Conservation (phyloP, 2,888 invertebrate species). For the Brachypterus glaber region DNA sequence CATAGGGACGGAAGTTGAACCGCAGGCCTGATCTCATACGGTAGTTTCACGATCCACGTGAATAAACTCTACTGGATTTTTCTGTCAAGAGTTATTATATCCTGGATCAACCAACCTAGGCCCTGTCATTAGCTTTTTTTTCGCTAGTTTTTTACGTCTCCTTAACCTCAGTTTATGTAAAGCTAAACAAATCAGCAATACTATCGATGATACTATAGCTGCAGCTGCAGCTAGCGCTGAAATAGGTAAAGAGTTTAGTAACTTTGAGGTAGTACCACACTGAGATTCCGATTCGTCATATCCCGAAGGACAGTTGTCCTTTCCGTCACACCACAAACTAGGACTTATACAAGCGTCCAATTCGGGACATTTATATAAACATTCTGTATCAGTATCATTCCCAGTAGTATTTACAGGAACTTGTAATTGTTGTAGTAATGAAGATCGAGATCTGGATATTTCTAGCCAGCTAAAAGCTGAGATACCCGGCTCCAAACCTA, state of each 20-base stretch:
- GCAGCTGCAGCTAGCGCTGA: constrained; percentile 50
- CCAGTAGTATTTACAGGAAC: constrained; percentile 43
- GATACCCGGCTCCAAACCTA: constrained; percentile 61
- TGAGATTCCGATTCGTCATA: constrained; percentile 63
- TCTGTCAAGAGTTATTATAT: constrained; percentile 76
- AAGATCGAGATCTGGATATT: constrained; percentile 56
- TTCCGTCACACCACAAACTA: constrained; percentile 66
- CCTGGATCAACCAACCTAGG: constrained; percentile 57
- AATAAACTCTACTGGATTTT: constrained; percentile 85
- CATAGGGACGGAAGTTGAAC: constrained; percentile 38
- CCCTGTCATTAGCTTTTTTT: constrained; percentile 45
- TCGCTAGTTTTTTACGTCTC: constrained; percentile 43
- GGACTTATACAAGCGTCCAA: constrained; percentile 69
- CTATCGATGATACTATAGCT: constrained; percentile 47
- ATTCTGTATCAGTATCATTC: constrained; percentile 48
- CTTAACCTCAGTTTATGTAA: constrained; percentile 49
- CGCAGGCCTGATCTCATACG: constrained; percentile 54
- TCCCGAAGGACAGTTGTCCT: constrained; percentile 54
- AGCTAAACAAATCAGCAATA: constrained; percentile 50
- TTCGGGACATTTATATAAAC: constrained; percentile 58
- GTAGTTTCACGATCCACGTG: constrained; percentile 90
- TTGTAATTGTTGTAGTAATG: constrained; percentile 50
- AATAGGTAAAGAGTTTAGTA: constrained; percentile 45
- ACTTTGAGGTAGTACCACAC: constrained; percentile 50
- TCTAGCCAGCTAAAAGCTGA: constrained; percentile 74